These are phyloP conservation scores for Corythornis cristatus DNA, from an alignment of 2,113 vertebrate genomes.

Conservation along the genomic window DNA sequence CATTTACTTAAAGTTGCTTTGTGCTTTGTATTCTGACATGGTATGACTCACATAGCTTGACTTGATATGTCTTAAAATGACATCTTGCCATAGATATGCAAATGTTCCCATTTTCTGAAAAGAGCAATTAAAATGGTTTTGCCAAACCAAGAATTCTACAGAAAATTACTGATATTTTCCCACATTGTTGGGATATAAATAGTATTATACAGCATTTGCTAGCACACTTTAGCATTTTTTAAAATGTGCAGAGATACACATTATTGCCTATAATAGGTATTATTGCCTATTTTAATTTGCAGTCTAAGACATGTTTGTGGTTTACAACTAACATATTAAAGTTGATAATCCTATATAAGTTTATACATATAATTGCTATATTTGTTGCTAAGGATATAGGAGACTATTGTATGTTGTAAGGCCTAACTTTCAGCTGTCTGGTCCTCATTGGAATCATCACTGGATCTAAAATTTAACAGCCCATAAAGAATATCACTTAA, in stretches of 20 bases:
- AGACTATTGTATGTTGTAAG: neutral
- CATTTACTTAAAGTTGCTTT: slow-evolving; percentile 29
- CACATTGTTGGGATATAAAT: neutral
- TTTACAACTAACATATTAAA: neutral
- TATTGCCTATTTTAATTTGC: neutral
- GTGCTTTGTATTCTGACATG: slow-evolving; percentile 24
- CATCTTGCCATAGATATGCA: slow-evolving; percentile 51
- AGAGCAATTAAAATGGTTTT: slow-evolving; percentile 20
- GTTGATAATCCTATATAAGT: neutral
- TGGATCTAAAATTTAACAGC: neutral
- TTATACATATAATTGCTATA: neutral
- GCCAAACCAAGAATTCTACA: neutral
- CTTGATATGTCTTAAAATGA: slow-evolving; percentile 7
- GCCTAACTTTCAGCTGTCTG: neutral
- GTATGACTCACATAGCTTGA: slow-evolving; percentile 15
- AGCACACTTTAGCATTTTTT: neutral
- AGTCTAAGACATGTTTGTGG: neutral
- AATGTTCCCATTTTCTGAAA: slow-evolving; percentile 35
- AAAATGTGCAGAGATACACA: neutral
- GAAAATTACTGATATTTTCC: slow-evolving; percentile 26
- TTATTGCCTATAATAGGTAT: too few relatives aligned
- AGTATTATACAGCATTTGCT: neutral
- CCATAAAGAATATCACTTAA: neutral
- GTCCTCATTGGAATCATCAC: neutral
- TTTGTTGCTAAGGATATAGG: neutral